Percentiles rank a stretch among this genome's conserved stretches.
These are phyloP conservation scores for Paramormyrops kingsleyae DNA, from an alignment of 2,113 vertebrate species.

Conservation along the genomic window DNA sequence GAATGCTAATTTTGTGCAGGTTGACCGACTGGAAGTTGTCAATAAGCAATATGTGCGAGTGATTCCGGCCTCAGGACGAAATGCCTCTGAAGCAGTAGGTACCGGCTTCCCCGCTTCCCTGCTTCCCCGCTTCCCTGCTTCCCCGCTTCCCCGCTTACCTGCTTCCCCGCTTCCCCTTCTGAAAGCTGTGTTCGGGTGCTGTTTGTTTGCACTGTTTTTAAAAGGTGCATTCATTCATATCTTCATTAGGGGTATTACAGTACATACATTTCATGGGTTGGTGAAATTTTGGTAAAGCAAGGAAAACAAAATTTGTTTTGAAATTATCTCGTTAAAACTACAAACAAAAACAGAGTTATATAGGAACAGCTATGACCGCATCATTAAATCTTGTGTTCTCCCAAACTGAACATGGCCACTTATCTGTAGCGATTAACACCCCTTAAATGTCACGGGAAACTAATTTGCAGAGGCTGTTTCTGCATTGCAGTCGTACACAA, in stretches of 20 bases:
- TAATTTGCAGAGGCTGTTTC: too few species aligned
- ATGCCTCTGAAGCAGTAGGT: background rate
- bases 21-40: slow-evolving; percentile 64
- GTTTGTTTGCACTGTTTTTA: background rate
- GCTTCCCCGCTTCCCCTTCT: background rate
- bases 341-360: background rate
- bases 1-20: slow-evolving; percentile 40
- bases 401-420: background rate
- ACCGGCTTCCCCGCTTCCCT: background rate
- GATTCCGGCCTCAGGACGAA: slow-evolving; percentile 46
- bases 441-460: too few species aligned
- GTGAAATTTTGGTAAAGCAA: background rate
- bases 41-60: slow-evolving; percentile 69
- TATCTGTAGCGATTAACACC: background rate
- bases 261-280: background rate
- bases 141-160: background rate
- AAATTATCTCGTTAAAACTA: background rate
- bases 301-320: background rate
- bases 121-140: too few species aligned
- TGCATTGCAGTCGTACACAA: background rate
- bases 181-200: background rate
- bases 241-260: background rate
- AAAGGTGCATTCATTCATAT: background rate
- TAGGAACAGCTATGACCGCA: background rate
- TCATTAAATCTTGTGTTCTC: background rate